These are phyloP conservation scores for Anseranas semipalmata DNA, from an alignment of 2,113 vertebrate genomes.

Conservation along the genomic window DNA sequence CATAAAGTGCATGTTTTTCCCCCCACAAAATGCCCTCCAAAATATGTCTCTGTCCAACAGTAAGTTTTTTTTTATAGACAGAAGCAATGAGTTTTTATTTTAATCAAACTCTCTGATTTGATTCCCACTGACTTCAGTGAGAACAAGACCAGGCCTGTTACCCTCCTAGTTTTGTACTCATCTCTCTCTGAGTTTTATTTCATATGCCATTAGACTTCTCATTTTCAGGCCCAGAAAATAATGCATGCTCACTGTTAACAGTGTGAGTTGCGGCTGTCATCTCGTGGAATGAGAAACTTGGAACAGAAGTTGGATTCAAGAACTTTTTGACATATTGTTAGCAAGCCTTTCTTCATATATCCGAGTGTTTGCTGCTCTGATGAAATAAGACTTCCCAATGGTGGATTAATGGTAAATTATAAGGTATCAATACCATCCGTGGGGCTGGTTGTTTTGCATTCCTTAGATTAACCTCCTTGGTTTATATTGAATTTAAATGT, in stretches of 20 bases:
- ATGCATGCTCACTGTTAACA: not conserved
- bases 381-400: not conserved
- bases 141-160: not conserved
- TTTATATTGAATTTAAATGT: not conserved
- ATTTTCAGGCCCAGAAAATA: not conserved
- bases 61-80: not conserved
- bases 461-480: not conserved
- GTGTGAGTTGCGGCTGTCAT: not conserved
- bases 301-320: not conserved
- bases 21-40: not conserved
- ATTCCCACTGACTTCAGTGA: not conserved
- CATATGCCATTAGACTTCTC: not conserved
- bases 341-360: not conserved
- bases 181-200: not conserved
- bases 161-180: accelerated
- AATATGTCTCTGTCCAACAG: not conserved
- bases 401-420: not conserved
- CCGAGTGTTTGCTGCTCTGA: not conserved
- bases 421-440: not conserved
- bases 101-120: not conserved
- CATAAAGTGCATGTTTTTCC: not conserved
- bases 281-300: accelerated
- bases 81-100: not conserved
- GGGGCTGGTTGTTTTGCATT: not conserved
- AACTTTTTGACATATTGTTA: not conserved